phyloP scores from a whole-genome alignment of 2,888 invertebrate species.

The Griposia aprilina region DNA sequence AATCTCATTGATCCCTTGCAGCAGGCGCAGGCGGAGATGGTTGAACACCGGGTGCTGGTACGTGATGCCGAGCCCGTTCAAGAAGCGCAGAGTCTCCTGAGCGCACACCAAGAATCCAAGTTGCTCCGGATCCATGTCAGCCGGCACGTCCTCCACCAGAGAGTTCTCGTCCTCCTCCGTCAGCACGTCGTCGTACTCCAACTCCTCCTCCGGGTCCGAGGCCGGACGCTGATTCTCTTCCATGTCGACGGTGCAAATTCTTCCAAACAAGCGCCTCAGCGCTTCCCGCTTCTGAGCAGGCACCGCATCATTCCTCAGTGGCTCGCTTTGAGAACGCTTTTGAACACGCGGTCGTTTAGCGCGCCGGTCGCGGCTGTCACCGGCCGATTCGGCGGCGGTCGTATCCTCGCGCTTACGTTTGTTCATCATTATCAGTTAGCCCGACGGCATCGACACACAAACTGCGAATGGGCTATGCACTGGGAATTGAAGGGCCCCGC shows the following conservation, averaged over 20 bases:
- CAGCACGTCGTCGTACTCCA: conserved; percentile 74
- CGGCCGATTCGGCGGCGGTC: conserved; percentile 24
- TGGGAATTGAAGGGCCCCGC: conserved; percentile 86
- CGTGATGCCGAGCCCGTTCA: conserved; percentile 84
- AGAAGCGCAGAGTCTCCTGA: conserved; percentile 87
- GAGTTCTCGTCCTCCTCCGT: conserved; percentile 74
- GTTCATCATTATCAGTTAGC: conserved; percentile 79
- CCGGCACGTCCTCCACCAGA: conserved; percentile 83
- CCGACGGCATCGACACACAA: conserved; percentile 84
- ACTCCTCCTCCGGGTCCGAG: conserved; percentile 67
- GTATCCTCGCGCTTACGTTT: conserved; percentile 79
- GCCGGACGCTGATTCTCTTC: conserved; percentile 70
- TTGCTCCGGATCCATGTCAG: conserved; percentile 87
- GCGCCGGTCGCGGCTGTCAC: conserved; percentile 64
- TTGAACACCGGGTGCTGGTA: conserved; percentile 84
- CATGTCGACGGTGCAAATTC: conserved; percentile 77
- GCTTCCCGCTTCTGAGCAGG: conserved; percentile 82
- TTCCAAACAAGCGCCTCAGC: conserved; percentile 82
- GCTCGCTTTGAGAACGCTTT: conserved; percentile 83
- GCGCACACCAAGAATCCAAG: conserved; percentile 88
- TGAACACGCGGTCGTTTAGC: conserved; percentile 81
- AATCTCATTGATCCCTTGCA: conserved; percentile 85
- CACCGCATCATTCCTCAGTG: conserved; percentile 78
- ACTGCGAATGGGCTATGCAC: conserved; percentile 86
- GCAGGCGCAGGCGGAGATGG: conserved; percentile 84